These are phyloP conservation scores for Micronycteris hirsuta DNA, from an alignment of 2,113 vertebrate species.

Conservation along the genomic window DNA sequence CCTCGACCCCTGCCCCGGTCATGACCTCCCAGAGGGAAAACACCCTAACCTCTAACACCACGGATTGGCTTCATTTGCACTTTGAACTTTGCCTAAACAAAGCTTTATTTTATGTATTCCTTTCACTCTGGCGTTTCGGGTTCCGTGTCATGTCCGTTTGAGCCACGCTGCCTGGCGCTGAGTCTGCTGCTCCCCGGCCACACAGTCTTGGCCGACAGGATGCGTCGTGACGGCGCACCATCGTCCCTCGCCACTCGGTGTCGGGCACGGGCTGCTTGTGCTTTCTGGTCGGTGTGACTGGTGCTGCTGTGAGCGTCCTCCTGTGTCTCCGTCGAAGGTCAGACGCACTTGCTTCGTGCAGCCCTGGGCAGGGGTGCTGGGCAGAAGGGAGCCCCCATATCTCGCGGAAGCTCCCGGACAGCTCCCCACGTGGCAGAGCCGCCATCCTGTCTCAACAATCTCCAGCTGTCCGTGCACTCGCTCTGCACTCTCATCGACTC, in stretches of 20 bases:
- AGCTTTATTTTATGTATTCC: neutral
- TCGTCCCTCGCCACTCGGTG: neutral
- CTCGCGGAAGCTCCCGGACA: neutral
- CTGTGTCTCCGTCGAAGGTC: too few relatives aligned
- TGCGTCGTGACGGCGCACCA: neutral
- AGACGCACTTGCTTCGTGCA: neutral
- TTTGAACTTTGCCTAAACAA: neutral
- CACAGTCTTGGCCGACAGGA: too few relatives aligned
- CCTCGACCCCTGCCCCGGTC: too few relatives aligned
- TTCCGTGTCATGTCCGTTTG: neutral
- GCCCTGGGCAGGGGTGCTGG: neutral
- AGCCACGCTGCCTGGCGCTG: neutral
- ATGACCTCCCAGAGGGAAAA: too few relatives aligned
- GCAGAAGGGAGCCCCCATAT: neutral
- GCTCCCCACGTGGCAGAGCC: neutral
- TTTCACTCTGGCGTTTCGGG: neutral
- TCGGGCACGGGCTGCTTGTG: neutral
- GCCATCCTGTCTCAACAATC: neutral
- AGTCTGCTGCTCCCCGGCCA: neutral
- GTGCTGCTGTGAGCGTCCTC: too few relatives aligned
- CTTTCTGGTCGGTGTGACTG: too few relatives aligned
- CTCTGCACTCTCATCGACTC: neutral
- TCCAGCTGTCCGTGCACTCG: neutral
- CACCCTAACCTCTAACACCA: neutral
- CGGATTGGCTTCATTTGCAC: neutral